phyloP scores from a whole-genome alignment of 2,797 vertebrate species.

The Takifugu ocellatus region DNA sequence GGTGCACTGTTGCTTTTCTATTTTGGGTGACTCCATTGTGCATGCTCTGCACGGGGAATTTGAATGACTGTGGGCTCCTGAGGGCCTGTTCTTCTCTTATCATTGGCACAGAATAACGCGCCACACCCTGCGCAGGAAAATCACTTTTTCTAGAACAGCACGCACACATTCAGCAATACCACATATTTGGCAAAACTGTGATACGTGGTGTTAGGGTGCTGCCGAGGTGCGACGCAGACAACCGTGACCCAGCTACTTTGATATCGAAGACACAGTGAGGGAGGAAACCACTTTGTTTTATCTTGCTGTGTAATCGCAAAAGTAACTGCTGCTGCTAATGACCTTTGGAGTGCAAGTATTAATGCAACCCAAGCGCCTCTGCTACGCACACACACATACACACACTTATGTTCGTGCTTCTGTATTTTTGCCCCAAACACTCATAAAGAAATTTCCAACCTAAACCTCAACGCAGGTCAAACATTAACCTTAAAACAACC shows the following conservation, averaged over 20 bases:
- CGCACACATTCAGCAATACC: conserved; percentile 56
- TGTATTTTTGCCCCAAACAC: too few species aligned
- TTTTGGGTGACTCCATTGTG: conserved; percentile 45
- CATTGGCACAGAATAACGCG: conserved; percentile 43
- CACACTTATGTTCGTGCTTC: background rate
- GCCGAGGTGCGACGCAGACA: conserved; percentile 12
- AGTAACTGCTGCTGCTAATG: conserved; percentile 29
- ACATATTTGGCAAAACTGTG: conserved; percentile 43
- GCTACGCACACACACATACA: background rate
- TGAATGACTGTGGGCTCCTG: conserved; percentile 48
- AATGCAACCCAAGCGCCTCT: conserved; percentile 25
- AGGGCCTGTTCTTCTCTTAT: conserved; percentile 64
- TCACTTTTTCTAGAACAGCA: conserved; percentile 56
- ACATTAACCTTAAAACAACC: too few species aligned
- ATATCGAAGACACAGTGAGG: conserved; percentile 17
- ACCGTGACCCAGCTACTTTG: conserved; percentile 55
- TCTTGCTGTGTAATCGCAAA: conserved; percentile 44
- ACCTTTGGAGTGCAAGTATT: conserved; percentile 52
- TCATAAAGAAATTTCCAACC: too few species aligned
- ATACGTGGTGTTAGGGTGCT: conserved; percentile 32
- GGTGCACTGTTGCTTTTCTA: conserved; percentile 21
- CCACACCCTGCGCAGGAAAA: conserved; percentile 64
- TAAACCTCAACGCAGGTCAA: too few species aligned
- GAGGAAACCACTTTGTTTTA: conserved; percentile 29
- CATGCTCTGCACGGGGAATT: conserved; percentile 32